Percentiles rank a stretch among this genome's conserved stretches.
Conservation (phyloP, 2,797 vertebrate species). For the Onychomys leucogaster region DNA sequence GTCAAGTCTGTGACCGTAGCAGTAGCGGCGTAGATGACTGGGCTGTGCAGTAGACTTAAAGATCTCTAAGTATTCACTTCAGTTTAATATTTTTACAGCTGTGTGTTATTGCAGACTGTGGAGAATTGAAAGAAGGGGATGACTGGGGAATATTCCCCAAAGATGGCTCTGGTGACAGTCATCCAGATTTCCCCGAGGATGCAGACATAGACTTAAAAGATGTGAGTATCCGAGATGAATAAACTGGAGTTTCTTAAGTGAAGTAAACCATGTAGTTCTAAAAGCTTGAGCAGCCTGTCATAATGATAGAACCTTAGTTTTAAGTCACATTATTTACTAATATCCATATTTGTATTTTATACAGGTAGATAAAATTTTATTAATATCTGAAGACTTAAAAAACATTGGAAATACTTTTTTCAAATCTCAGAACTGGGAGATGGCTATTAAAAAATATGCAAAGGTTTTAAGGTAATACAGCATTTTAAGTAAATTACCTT, state of each 20-base stretch:
- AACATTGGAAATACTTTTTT: slow-evolving; percentile 96
- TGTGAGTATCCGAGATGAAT: slow-evolving; percentile 86
- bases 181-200: slow-evolving; percentile 97
- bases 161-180: slow-evolving; percentile 93
- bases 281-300: neutral
- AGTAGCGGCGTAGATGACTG: neutral
- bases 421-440: slow-evolving; percentile 95
- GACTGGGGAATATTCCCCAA: slow-evolving; percentile 89
- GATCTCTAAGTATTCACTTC: neutral
- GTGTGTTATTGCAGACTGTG: slow-evolving; percentile 94
- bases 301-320: neutral
- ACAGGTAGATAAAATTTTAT: slow-evolving; percentile 93
- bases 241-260: neutral
- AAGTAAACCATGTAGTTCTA: slow-evolving; percentile 16
- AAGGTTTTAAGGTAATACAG: slow-evolving; percentile 95
- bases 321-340: slow-evolving; percentile 26
- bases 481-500: slow-evolving; percentile 48
- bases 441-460: slow-evolving; percentile 94
- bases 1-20: neutral
- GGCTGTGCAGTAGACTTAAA: neutral
- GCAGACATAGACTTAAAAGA: slow-evolving; percentile 94
- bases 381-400: slow-evolving; percentile 95
- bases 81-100: slow-evolving; percentile 87
- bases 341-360: slow-evolving; percentile 74
- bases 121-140: slow-evolving; percentile 94